Evolutionary conservation across 1,140 invertebrate genomes (phyloP), one percentile per base, ranked within the genome.

Genomic region (Drosophila littoralis): DNA sequence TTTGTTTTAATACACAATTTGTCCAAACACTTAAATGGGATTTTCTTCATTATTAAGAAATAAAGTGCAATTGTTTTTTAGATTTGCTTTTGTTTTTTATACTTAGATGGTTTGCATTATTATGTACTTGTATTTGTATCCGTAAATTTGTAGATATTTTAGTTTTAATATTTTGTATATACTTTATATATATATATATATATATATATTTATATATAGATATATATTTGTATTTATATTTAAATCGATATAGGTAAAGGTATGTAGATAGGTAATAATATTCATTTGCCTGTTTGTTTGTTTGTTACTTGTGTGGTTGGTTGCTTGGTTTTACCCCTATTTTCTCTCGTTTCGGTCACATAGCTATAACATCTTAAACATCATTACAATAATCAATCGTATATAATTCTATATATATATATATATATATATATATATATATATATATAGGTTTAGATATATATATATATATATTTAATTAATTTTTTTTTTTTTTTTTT

Each of bases 21-120:
- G 89, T 91, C 89, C 84, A 91, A 91, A 91, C 89, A 91, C 79
- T 91, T 89, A 91, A 91, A 91, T 91, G 89, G 89, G 79, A 77
- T 75, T 91, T 85, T 77, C 80, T 89, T 90, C 79, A 90, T 77
- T 90, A 90, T 77, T 90, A 75, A 80, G 81, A 90, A 90, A 89
- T 89, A 90, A 90, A 75, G 86, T 90, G 85, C 86, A 79, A 77
- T 85, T 64, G 46, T 79, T 85, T 82, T 28, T 66, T 58, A 28
- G 33, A 58, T 52, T 57, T 64, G 45, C 51, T 55, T 68, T 45
- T 59, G 33, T 48, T 63, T 59, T 50, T 57, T 79, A 79, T 81
- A 79, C 63, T 57, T 79, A 78, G 58, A 70, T 75, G 54, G 42
- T 59, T 79, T 76, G 61, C 48, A 75, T 72, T 76, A 77, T 77